Percentiles rank a stretch among this genome's conserved stretches.
Evolutionary conservation across 2,113 vertebrate species (phyloP).

Genomic region (Hippocampus abdominalis): DNA sequence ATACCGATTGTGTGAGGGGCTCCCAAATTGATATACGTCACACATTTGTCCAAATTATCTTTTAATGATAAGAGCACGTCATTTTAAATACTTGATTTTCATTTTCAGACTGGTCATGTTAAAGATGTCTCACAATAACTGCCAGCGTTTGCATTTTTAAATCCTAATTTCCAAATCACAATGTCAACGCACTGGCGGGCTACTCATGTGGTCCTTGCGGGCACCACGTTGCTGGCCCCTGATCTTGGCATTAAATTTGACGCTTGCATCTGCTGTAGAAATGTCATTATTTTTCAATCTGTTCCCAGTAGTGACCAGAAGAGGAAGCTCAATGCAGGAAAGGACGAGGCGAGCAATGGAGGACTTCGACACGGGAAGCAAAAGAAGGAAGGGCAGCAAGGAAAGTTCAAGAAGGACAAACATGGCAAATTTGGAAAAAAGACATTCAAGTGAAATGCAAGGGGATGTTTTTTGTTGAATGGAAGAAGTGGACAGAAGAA

Average conservation of each 20-base stretch:
- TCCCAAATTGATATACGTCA: no score
- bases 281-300: neutral
- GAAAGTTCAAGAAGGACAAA: slow-evolving; percentile 83
- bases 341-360: slow-evolving; percentile 48
- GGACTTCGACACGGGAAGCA: slow-evolving; percentile 34
- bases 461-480: neutral
- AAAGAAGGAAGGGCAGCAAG: slow-evolving; percentile 63
- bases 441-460: slow-evolving; percentile 7
- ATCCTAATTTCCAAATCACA: no score
- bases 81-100: no score
- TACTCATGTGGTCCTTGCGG: no score
- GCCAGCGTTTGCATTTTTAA: no score
- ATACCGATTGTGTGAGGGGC: no score
- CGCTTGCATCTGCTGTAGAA: neutral
- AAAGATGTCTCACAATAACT: no score
- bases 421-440: slow-evolving; percentile 71
- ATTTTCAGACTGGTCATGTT: no score
- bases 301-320: slow-evolving; percentile 83
- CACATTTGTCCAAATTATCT: no score
- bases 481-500: neutral
- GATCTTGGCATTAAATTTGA: neutral
- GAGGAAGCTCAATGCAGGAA: slow-evolving; percentile 75
- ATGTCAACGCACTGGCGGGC: no score
- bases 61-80: no score
- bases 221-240: no score